Base-by-base conservation (phyloP, 2,888 invertebrate genomes). In the Drosophila anomalata region DNA sequence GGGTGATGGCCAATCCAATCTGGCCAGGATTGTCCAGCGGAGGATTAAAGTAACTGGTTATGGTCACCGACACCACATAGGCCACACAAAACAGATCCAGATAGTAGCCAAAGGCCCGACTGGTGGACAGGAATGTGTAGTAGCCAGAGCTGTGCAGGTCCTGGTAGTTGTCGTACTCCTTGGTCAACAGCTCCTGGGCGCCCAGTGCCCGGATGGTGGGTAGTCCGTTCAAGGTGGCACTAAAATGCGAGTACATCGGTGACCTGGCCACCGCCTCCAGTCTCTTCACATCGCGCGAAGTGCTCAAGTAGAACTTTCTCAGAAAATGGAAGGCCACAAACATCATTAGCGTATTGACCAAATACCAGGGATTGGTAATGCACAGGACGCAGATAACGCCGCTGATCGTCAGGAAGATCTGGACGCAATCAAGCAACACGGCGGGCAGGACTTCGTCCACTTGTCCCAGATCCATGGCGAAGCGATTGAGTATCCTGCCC, bases 51-150 rank as follows among this genome's bases (percentile, higher is more conserved):
- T 98, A 94, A 91, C 97, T 97, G 85, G 96, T 96, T 81, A 97
- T 92, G 0, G 97, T 96, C 0, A 98, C 97, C 51, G 96, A 90
- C 0, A 95, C 94, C 62, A 98, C 96, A 92, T 98, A 99, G 4
- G 96, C 76, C 0, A 97, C 94, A 88, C 98, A 98, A 58, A 97
- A 94, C 77, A 97, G 93, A 90, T 99, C 99, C 80, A 99, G 92
- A 94, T 97, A 97, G 89, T 98, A 96, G 0, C 98, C 98, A 88
- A 99, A 98, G 76, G 99, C 98, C 61, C 98, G 95, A 24, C 97
- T 96, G 3, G 97, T 96, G 0, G 96, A 94, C 48, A 99, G 94
- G 90, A 97, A 98, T 76, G 97, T 93, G 89, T 95, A 98, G 96
- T 97, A 99, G 2, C 98, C 96, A 0, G 98, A 96, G 57, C 97